A percentile compares a stretch with the other conserved stretches of the same genome.
Evolutionary conservation across 2,888 invertebrate species (phyloP).

Genomic region (Stenurella melanura): DNA sequence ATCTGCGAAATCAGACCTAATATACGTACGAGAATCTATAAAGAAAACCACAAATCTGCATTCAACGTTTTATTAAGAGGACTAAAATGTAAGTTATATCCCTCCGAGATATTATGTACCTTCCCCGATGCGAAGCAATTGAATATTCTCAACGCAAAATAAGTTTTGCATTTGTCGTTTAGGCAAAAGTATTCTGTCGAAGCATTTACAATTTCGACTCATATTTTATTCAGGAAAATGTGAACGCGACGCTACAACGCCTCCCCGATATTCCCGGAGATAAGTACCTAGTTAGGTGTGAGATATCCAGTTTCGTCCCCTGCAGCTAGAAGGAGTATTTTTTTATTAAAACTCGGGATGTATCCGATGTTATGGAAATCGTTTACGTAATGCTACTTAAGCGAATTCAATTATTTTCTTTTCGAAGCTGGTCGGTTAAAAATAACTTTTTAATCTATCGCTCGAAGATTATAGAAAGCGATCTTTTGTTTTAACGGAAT

Average conservation of each 20-base stretch:
- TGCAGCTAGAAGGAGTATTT: neutral
- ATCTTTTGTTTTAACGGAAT: too few species aligned
- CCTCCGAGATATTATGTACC: slow-evolving; percentile 13
- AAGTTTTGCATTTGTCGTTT: slow-evolving; percentile 36
- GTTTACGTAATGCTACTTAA: neutral
- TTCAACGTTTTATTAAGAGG: slow-evolving; percentile 3
- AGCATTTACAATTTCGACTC: slow-evolving; percentile 32
- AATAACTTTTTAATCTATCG: neutral
- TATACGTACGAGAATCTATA: neutral
- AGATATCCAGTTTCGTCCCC: neutral
- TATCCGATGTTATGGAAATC: slow-evolving; percentile 17
- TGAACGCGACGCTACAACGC: neutral
- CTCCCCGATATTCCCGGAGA: neutral
- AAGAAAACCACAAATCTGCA: neutral
- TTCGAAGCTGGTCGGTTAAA: neutral
- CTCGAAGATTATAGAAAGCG: neutral
- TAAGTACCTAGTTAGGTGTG: slow-evolving; percentile 12
- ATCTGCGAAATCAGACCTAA: neutral
- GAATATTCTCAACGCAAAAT: slow-evolving; percentile 24
- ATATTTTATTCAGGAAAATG: slow-evolving; percentile 30
- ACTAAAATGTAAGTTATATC: slow-evolving; percentile 16
- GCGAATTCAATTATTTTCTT: neutral
- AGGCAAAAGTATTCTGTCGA: slow-evolving; percentile 16
- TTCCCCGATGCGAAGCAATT: slow-evolving; percentile 27
- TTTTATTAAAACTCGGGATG: neutral